Base-by-base conservation (phyloP, 1,140 invertebrate genomes). In the Dolichoris vasculosae region DNA sequence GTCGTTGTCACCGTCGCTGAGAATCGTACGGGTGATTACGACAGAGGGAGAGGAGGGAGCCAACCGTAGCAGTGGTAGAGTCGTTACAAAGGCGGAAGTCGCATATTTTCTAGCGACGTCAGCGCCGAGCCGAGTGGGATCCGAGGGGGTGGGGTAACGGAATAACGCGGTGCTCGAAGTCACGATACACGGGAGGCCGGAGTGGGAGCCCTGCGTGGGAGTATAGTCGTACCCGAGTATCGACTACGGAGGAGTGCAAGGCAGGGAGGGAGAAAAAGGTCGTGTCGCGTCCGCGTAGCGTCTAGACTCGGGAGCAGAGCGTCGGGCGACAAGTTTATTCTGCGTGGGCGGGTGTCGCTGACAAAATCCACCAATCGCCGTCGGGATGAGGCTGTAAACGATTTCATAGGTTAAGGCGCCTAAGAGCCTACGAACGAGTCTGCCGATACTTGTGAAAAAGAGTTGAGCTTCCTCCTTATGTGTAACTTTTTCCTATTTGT, bases 271-370 rank as follows among this genome's bases (percentile, higher is more conserved):
- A 38, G 35, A 85, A 63, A 55, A 85, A 85, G 82, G 69, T 83
- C 76, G 80, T 26, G 43, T 80, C 51, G 40, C 40, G 83, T 32
- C 46, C 76, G 76, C 67, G 86, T 75, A 69, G 85, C 67, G n/a
- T 43, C 81, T 75, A 73, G 69, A 48, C 32, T 71, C 64, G 48
- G 43, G 75, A 77, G 75, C 46, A 32, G 51, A 17, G 48, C 51
- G 48, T 17, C 32, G 26, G 8, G 73, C 55, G 75, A 84, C 83
- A 71, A 88, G 87, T 87, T 85, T 88, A 89, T 86, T 87, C 82
- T 86, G 89, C 89, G 92, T 90, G 91, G 92, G 92, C 92, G 92
- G 91, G 91, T 92, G 89, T 93, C 92, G 89, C 89, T 93, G 91
- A 92, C 91, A 92, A 92, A 92, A 91, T 89, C 90, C 88, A 91